Evolutionary conservation across 2,113 vertebrate genomes (phyloP), one percentile per base, ranked within the genome.

Genomic region (Atrichornis clamosus): DNA sequence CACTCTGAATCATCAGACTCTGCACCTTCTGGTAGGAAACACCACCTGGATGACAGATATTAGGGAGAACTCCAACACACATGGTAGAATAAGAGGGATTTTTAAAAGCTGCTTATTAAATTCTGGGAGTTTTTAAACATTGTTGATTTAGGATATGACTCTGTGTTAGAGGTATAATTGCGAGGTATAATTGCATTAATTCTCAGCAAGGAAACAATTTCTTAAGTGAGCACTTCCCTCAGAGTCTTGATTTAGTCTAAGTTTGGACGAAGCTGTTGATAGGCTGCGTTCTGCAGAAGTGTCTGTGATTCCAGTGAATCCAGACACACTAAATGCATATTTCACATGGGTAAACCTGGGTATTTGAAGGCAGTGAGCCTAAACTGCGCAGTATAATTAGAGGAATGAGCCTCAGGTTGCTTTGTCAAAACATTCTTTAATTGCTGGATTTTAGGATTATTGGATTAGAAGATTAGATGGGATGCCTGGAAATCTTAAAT

Each of bases 401-500:
- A 96, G 87, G 93, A 94, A 86, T 93, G 75, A 96, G 64, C 56
- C 59, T 94, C 76, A 67, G 72, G 88, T 92, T 88, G 84, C 87
- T 94, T 95, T 95, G 90, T 90, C 60, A 90, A 96, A 97, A 84
- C 88, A 81, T 90, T 96, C 68, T 96, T 92, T 96, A 96, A 94
- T 88, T 96, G 76, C 95, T 93, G 93, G 95, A 95, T 95, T 96
- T 93, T 92, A 60, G 93, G 87, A 95, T 96, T 97, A 95, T 86
- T 96, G 95, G 95, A 96, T 97, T 96, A 96, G 79, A 92, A 94
- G 92, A 96, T 97, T 94, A 96, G 85, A 92, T 88, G 30, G 32
- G 67, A 86, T 86, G 85, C 83, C 72, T 96, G 52, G 44, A 96
- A 96, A 91, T 90, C 82, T 90, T 90, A 77, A 92, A 95, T 60